phyloP scores from a whole-genome alignment of 2,797 vertebrate species.

The Poeciliopsis turneri region DNA sequence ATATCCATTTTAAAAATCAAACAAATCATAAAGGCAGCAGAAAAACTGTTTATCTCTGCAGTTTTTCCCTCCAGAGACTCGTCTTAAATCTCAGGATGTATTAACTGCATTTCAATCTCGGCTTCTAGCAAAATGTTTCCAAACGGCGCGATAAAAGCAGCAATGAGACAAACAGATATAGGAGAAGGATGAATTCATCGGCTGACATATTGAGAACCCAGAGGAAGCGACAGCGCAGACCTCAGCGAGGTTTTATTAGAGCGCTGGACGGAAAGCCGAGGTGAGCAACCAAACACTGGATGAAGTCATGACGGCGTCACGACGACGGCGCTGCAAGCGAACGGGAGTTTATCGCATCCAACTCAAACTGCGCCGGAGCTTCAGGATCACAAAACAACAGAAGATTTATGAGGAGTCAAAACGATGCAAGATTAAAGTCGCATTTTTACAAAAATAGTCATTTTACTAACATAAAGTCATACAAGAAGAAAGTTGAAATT shows the following conservation, averaged over 20 bases:
- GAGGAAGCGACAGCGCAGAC: constrained; percentile 47
- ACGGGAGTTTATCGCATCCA: not conserved
- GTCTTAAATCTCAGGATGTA: constrained; percentile 1
- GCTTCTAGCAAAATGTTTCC: not conserved
- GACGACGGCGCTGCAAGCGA: not conserved
- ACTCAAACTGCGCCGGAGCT: not conserved
- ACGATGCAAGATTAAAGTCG: no score
- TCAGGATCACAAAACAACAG: no score
- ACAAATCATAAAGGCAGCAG: not conserved
- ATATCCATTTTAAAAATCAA: not conserved
- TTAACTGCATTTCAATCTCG: not conserved
- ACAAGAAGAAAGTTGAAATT: no score
- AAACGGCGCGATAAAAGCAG: not conserved
- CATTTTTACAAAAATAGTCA: no score
- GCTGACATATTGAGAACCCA: constrained; percentile 51
- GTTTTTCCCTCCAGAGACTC: not conserved
- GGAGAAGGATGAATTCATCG: constrained; percentile 54
- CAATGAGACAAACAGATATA: constrained; percentile 1
- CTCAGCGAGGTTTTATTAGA: constrained; percentile 58
- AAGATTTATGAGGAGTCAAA: no score
- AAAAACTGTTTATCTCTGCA: not conserved
- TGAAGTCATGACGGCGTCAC: not conserved
- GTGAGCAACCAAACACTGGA: not conserved
- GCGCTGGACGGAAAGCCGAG: constrained; percentile 42
- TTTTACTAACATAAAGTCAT: no score